These are phyloP conservation scores for Poecile montanus DNA, from an alignment of 2,797 vertebrate genomes.

Conservation along the genomic window DNA sequence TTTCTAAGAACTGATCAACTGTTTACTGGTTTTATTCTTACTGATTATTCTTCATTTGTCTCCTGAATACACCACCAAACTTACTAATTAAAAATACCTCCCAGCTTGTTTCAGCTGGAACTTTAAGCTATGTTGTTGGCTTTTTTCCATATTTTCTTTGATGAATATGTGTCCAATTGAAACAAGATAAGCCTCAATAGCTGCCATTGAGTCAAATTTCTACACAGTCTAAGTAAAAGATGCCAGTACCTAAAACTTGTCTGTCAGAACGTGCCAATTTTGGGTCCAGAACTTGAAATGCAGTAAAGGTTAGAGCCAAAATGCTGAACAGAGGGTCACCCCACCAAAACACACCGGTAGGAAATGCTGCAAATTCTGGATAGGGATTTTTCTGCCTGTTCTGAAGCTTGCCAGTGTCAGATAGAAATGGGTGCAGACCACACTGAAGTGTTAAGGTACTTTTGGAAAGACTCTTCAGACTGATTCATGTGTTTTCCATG, in stretches of 20 bases:
- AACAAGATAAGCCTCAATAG: neutral
- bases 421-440: neutral
- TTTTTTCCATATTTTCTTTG: neutral
- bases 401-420: neutral
- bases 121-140: neutral
- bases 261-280: neutral
- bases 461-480: neutral
- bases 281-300: neutral
- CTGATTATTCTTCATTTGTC: slow-evolving; percentile 15
- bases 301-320: neutral
- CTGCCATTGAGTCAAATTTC: neutral
- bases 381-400: neutral
- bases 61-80: slow-evolving; percentile 42
- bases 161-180: neutral
- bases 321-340: neutral
- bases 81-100: slow-evolving; percentile 59
- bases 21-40: slow-evolving; percentile 35
- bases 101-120: slow-evolving; percentile 59
- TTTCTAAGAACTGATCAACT: slow-evolving; percentile 48
- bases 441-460: neutral
- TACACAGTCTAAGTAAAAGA: neutral
- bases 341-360: neutral
- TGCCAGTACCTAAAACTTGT: neutral
- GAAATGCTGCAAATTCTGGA: neutral
- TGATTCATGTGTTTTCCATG: neutral